A percentile compares a stretch with the other conserved stretches of the same genome.
Evolutionary conservation across 2,797 vertebrate genomes (phyloP).

Genomic region (Micromesistius poutassou): DNA sequence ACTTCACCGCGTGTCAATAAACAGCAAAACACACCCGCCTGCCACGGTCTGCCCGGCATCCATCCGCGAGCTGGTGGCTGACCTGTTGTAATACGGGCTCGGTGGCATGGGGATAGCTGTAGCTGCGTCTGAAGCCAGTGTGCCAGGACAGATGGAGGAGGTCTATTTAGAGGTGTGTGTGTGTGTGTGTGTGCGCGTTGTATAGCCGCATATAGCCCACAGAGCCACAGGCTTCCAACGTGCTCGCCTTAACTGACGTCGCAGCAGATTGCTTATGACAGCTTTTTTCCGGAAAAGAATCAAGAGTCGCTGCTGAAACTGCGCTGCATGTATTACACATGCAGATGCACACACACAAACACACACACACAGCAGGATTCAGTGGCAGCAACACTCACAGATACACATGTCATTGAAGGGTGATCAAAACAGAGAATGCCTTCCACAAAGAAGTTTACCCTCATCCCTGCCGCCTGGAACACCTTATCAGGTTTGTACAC

Average conservation of each 20-base stretch:
- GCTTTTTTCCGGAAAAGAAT: conserved; percentile 62
- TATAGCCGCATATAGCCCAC: conserved; percentile 48
- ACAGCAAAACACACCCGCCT: conserved; percentile 43
- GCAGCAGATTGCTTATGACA: conserved; percentile 75
- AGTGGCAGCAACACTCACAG: conserved; percentile 21
- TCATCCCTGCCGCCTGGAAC: conserved; percentile 29
- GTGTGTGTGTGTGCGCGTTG: conserved; percentile 26
- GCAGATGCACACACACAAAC: background rate
- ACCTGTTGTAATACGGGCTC: conserved; percentile 46
- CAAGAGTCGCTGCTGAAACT: conserved; percentile 47
- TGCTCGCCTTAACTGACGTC: conserved; percentile 66
- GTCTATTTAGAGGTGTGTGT: conserved; percentile 61
- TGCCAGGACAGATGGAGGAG: conserved; percentile 59
- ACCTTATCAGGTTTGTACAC: conserved; percentile 46
- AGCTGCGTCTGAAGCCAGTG: conserved; percentile 54
- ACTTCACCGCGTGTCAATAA: conserved; percentile 26
- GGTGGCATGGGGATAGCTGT: conserved; percentile 47
- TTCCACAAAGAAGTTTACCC: conserved; percentile 43
- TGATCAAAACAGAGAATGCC: conserved; percentile 53
- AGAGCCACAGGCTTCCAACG: conserved; percentile 62
- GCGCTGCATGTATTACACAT: conserved; percentile 58
- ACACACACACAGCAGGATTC: conserved; percentile 23
- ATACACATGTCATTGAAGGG: background rate
- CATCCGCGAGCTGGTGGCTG: conserved; percentile 24
- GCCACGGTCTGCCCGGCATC: conserved; percentile 27